Evolutionary conservation across 2,113 vertebrate genomes (phyloP), one percentile per base, ranked within the genome.

Genomic region (Triplophysa siluroides): DNA sequence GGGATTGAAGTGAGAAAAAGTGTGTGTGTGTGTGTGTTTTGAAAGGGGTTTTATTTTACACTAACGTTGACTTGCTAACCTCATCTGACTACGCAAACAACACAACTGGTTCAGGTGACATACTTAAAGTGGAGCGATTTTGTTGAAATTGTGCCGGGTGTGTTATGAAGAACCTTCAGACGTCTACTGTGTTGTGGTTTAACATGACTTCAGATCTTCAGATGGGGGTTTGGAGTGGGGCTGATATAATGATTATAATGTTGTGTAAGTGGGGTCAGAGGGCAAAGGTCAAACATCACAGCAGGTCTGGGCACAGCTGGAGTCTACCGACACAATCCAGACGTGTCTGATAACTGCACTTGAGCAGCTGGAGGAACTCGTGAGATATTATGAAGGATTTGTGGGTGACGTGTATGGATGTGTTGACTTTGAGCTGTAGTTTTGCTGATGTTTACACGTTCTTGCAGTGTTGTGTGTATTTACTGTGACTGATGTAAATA

Each of bases 301-400:
- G 29, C 47, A 33, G 64, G 18, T 71, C 50, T 54, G 26, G 52
- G 13, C 52, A 58, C 71, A 73, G 71, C 71, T 73, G 71, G 71
- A 73, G 47, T 72, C 18, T 56, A 21, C 14, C 1, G 56, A 12
- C 19, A 56, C 52, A 58, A 54, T 8, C 26, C 50, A 4, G 29
- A 72, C 24, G 5, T 11, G 24, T 54, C 69, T 33, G 50, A 71
- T 24, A 54, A 54, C 4, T 12, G 23, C 7, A 3, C 23, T 7
- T 18, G 16, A 16, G 52, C 33, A 3, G 3, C 33, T 38, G 33
- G 33, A 45, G 43, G 43, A 45, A 45, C 43, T 56, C 1, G 1
- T 3, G 10, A 50, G 33, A 38, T 33, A 33, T 5, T 33, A 47
- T 50, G 12, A 47, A 47, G 45, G 10, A 50, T 50, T 50, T 50